These are phyloP conservation scores for Andrena trimmerana DNA, from an alignment of 2,888 invertebrate genomes.

Conservation along the genomic window DNA sequence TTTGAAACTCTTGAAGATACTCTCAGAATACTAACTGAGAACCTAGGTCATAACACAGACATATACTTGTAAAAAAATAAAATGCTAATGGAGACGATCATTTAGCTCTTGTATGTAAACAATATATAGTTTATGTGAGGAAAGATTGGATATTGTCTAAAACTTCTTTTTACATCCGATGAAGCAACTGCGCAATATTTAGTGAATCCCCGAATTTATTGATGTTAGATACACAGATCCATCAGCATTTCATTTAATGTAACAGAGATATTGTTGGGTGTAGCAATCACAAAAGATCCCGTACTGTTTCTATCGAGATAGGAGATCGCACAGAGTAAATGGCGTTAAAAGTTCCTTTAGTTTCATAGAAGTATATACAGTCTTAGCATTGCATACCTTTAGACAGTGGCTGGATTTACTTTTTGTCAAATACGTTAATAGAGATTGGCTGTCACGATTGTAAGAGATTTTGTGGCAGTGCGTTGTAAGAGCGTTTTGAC, in stretches of 20 bases:
- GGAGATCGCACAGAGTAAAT: slow-evolving; percentile 36
- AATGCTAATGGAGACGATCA: slow-evolving; percentile 61
- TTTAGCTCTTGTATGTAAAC: slow-evolving; percentile 12
- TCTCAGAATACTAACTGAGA: slow-evolving; percentile 55
- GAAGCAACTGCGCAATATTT: slow-evolving; percentile 7
- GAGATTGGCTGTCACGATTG: slow-evolving; percentile 41
- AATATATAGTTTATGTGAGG: slow-evolving; percentile 22
- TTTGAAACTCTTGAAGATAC: slow-evolving; percentile 51
- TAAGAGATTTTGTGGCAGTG: slow-evolving; percentile 57
- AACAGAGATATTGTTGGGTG: slow-evolving; percentile 37
- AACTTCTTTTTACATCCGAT: not conserved
- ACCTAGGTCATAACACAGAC: slow-evolving; percentile 60
- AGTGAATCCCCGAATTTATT: not conserved
- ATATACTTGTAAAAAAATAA: slow-evolving; percentile 57
- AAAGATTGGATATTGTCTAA: slow-evolving; percentile 36
- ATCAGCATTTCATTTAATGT: slow-evolving; percentile 63
- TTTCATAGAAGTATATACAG: slow-evolving; percentile 52
- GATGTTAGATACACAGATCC: slow-evolving; percentile 30
- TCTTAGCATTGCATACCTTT: slow-evolving; percentile 49
- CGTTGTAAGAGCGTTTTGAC: slow-evolving; percentile 39
- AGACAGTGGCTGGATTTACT: slow-evolving; percentile 26
- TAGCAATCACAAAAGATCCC: slow-evolving; percentile 43
- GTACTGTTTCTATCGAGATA: slow-evolving; percentile 40
- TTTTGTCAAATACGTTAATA: slow-evolving; percentile 21
- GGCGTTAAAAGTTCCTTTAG: slow-evolving; percentile 17